Evolutionary conservation across 2,888 invertebrate genomes (phyloP), one percentile per base, ranked within the genome.

Genomic region (Tachina lurida): DNA sequence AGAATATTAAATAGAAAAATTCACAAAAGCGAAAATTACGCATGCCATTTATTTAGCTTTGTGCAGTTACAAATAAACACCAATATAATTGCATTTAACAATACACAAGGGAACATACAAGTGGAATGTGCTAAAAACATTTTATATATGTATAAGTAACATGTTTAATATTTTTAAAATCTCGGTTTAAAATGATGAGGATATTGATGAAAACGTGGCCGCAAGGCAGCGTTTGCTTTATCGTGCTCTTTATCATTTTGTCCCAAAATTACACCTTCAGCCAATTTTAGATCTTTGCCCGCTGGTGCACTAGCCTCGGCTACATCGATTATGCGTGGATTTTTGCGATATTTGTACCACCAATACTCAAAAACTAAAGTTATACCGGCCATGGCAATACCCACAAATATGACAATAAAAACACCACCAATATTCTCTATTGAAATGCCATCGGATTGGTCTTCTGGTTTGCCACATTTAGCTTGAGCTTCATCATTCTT

Each of bases 401-500:
- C 98, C 89, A 98, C 98, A 90, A 98, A 97, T 87, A 99, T 98
- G 0, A 99, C 98, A 75, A 99, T 98, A 92, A 99, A 99, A 0
- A 99, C 99, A 0, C 99, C 99, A 65, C 98, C 99, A 88, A 99
- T 99, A 92, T 99, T 99, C 91, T 98, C 96, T 84, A 99, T 98
- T 84, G 98, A 98, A 90, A 99, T 99, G 68, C 99, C 99, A 91
- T 98, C 99, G 4, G 97, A 97, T 91, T 98, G 98, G 91, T 98
- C 97, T 90, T 98, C 97, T 76, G 97, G 96, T 88, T 97, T 96
- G 89, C 97, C 97, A 89, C 98, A 98, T 85, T 95, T 94, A 89
- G 95, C 95, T 49, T 95, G 95, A 10, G 95, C 95, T 0, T 96
- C 96, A 90, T 98, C 98, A 87, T 96, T 95, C 89, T 95, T 96